Evolutionary conservation across 2,113 vertebrate species (phyloP).

Genomic region (Syngnathus floridae): DNA sequence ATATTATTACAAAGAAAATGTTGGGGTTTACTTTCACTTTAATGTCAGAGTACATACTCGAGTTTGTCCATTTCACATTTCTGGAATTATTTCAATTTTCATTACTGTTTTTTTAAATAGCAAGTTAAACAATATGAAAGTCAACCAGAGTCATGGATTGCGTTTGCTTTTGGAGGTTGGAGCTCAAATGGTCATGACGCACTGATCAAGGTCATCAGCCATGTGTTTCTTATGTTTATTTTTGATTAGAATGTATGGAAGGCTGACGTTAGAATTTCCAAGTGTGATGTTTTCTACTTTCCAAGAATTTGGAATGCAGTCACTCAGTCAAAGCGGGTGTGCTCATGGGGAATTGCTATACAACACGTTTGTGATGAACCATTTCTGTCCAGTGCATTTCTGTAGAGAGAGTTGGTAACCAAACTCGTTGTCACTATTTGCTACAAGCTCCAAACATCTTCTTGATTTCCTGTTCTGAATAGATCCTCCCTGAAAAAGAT

Average conservation of each 20-base stretch:
- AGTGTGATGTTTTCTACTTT: not conserved
- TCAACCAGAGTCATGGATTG: not conserved
- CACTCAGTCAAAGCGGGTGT: conserved; percentile 1
- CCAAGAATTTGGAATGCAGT: not conserved
- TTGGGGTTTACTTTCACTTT: too few species aligned
- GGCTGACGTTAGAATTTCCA: not conserved
- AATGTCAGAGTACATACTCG: too few species aligned
- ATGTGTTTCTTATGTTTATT: not conserved
- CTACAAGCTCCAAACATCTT: conserved; percentile 91
- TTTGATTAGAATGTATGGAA: not conserved
- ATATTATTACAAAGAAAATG: too few species aligned
- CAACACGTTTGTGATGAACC: conserved; percentile 90
- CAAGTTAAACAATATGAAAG: not conserved
- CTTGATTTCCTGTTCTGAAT: conserved; percentile 97
- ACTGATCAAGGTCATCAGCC: not conserved
- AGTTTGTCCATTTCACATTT: not conserved
- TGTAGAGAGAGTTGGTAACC: conserved; percentile 89
- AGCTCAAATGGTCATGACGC: not conserved
- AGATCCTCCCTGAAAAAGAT: conserved; percentile 81
- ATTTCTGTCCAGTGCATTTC: conserved; percentile 90
- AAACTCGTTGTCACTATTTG: conserved; percentile 84
- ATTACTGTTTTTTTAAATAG: not conserved
- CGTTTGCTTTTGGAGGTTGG: not conserved
- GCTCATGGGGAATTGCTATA: conserved; percentile 41
- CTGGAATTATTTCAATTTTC: not conserved